Base-by-base conservation (phyloP, 2,797 vertebrate species). In the Artibeus lituratus region DNA sequence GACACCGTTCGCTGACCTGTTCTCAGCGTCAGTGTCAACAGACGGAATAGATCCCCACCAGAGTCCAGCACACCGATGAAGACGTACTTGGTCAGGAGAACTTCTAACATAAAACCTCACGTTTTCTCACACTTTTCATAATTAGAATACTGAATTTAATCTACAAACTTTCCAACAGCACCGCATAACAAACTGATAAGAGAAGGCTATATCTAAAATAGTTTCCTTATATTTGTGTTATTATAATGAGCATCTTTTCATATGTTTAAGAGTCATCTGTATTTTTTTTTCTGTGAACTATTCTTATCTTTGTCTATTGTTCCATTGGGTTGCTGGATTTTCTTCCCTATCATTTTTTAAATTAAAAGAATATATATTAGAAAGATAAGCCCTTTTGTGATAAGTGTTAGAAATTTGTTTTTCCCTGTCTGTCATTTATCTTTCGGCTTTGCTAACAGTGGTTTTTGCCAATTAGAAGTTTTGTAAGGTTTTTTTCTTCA, bases 121-220 rank as follows among this genome's bases (percentile, higher is more conserved):
- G 69, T 87, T 62, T 87, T 87, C 81, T 96, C 85, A 74, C 12
- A 88, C 32, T 65, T 83, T 76, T 15, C 57, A 87, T 67, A 87
- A 55, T 69, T 80, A 78, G 15, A 69, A 92, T 57, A 67, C 14
- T 42, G 10, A 69, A 42, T 77, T 67, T 83, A 67, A 90, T 29
- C 57, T 81, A 84, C 0, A 49, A 22, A 51, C 12, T 80, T 83
- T 53, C 55, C 74, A 69, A 24, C 19, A 87, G 11, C 32, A 32
- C 10, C 35, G 16, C 42, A 7, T 59, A 83, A 78, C 39, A 86
- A 89, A 44, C 39, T 82, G 35, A 69, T 2, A 85, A 44, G 29
- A 80, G 4, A 90, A 32, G 4, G 88, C 19, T 9, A 5, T 72
- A 70, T 19, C 51, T 77, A 82, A 82, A 93, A 82, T 6, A 51